Percentiles rank a stretch among this genome's conserved stretches.
phyloP scores from a whole-genome alignment of 1,140 invertebrate genomes.

The Centruroides vittatus region DNA sequence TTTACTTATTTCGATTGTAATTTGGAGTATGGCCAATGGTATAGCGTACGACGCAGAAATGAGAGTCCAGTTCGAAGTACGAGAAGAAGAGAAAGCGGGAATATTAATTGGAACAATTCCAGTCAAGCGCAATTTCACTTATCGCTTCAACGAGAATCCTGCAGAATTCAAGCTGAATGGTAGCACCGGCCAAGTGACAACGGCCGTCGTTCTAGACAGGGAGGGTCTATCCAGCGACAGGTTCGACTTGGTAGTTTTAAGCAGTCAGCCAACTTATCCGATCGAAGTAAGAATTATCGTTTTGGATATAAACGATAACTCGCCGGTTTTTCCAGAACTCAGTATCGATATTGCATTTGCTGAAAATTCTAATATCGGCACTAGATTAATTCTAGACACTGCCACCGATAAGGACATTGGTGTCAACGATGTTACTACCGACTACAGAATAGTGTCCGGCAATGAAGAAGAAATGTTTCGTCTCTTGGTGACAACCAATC shows the following conservation, averaged over 20 bases:
- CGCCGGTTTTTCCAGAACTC: constrained; percentile 61
- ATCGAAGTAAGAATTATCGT: constrained; percentile 80
- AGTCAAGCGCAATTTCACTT: constrained; percentile 61
- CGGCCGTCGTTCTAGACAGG: constrained; percentile 60
- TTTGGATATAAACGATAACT: constrained; percentile 77
- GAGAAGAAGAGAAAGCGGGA: constrained; percentile 62
- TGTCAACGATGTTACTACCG: constrained; percentile 62
- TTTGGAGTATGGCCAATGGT: no score
- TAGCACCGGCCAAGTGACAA: constrained; percentile 57
- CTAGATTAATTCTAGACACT: constrained; percentile 68
- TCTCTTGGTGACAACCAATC: constrained; percentile 67
- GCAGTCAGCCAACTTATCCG: constrained; percentile 80
- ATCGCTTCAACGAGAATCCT: constrained; percentile 72
- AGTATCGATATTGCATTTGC: constrained; percentile 32
- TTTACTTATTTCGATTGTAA: no score
- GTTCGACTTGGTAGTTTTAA: constrained; percentile 75
- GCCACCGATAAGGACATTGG: constrained; percentile 71
- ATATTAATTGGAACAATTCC: constrained; percentile 73
- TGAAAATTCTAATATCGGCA: constrained; percentile 73
- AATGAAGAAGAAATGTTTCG: constrained; percentile 74
- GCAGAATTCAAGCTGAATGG: constrained; percentile 64
- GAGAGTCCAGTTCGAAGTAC: constrained; percentile 44
- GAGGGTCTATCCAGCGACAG: constrained; percentile 54
- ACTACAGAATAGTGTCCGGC: constrained; percentile 71
- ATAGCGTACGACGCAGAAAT: neutral